These are phyloP conservation scores for Recurvirostra avosetta DNA, from an alignment of 2,113 vertebrate genomes.

Conservation along the genomic window DNA sequence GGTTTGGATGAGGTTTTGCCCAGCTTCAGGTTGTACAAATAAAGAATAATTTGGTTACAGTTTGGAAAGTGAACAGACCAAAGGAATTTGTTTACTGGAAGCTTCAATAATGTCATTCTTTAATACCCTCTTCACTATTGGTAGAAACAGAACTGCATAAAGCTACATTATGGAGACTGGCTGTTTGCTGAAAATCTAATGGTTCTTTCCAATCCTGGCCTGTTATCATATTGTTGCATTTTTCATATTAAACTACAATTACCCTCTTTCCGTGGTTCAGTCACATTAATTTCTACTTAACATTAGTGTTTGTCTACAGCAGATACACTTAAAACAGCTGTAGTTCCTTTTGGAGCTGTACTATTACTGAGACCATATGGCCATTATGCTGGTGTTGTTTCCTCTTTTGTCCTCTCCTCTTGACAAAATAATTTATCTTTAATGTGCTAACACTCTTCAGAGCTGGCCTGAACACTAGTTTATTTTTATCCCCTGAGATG, in stretches of 20 bases:
- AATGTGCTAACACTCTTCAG: conserved; percentile 41
- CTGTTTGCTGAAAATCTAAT: background rate
- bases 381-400: conserved; percentile 27
- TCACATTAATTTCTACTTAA: conserved; percentile 46
- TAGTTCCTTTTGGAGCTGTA: conserved; percentile 28
- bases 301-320: conserved; percentile 44
- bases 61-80: background rate
- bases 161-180: background rate
- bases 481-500: conserved; percentile 22
- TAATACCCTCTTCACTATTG: background rate
- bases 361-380: conserved; percentile 68
- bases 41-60: background rate
- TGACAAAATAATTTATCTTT: conserved; percentile 58
- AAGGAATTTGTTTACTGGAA: background rate
- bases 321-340: conserved; percentile 63
- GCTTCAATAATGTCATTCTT: background rate
- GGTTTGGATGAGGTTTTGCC: background rate
- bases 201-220: conserved; percentile 36
- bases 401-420: conserved; percentile 45
- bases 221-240: conserved; percentile 38
- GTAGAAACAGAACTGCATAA: background rate
- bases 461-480: background rate
- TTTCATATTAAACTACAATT: conserved; percentile 54
- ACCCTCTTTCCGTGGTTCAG: conserved; percentile 1
- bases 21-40: background rate